These are phyloP conservation scores for Hucho hucho DNA, from an alignment of 2,113 vertebrate genomes.

Conservation along the genomic window DNA sequence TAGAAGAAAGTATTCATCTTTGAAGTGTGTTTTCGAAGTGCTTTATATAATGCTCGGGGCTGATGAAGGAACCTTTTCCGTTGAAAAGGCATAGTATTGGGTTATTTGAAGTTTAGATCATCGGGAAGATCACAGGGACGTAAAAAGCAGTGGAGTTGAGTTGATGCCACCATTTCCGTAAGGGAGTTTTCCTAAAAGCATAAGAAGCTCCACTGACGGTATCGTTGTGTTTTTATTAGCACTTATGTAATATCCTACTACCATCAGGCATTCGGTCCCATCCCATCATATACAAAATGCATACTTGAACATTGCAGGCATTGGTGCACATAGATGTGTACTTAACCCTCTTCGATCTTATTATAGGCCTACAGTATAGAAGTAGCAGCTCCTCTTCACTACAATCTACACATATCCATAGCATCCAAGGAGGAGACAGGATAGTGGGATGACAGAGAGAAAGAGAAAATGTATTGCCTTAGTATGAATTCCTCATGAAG, in stretches of 20 bases:
- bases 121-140: background rate
- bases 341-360: background rate
- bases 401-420: background rate
- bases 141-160: background rate
- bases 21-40: constrained; percentile 17
- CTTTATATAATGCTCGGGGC: constrained; percentile 3
- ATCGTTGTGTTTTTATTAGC: background rate
- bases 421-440: background rate
- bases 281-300: background rate
- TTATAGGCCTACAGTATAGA: background rate
- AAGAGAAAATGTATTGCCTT: constrained; percentile 2
- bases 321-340: background rate
- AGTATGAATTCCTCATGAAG: constrained; percentile 11
- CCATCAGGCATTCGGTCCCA: background rate
- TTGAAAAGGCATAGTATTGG: background rate
- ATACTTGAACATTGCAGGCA: background rate
- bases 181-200: background rate
- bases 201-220: background rate
- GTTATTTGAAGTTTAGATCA: background rate
- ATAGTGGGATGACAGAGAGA: background rate
- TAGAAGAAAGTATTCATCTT: constrained; percentile 21
- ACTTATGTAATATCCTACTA: background rate
- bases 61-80: background rate
- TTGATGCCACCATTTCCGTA: background rate
- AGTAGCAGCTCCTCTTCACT: background rate